phyloP scores from a whole-genome alignment of 2,888 invertebrate species.

The Smittia aterrima region DNA sequence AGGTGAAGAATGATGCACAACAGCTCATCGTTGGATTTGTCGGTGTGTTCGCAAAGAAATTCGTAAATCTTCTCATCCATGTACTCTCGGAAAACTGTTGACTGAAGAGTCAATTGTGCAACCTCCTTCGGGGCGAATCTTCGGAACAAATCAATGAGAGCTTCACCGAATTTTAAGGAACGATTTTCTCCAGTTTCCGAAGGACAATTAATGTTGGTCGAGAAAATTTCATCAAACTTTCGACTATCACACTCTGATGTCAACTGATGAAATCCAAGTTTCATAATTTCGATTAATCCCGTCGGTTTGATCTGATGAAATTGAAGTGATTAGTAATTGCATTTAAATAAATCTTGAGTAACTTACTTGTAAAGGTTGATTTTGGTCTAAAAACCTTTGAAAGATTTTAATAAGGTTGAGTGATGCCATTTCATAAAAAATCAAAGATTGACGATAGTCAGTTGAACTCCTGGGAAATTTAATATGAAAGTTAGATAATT shows the following conservation, averaged over 20 bases:
- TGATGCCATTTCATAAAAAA: conserved; percentile 26
- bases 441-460: neutral
- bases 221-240: conserved; percentile 37
- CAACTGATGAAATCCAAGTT: neutral
- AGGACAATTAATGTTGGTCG: conserved; percentile 9
- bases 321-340: too few species aligned
- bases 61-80: conserved; percentile 58
- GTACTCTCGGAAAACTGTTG: conserved; percentile 57
- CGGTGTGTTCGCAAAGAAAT: conserved; percentile 48
- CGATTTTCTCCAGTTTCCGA: conserved; percentile 44
- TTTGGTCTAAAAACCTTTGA: conserved; percentile 16
- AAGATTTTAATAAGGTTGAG: conserved; percentile 30
- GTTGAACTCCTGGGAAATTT: neutral
- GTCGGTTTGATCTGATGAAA: neutral
- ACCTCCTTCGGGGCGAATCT: conserved; percentile 53
- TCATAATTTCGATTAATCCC: conserved; percentile 20
- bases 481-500: too few species aligned
- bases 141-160: conserved; percentile 53
- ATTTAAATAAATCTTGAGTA: neutral
- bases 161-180: conserved; percentile 48
- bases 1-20: conserved; percentile 40
- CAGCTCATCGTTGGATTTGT: conserved; percentile 39
- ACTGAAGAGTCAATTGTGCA: conserved; percentile 57
- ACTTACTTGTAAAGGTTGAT: conserved; percentile 16
- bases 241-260: neutral